Conservation (phyloP, 2,797 vertebrate genomes). For the Enteromius unitaeniatus region DNA sequence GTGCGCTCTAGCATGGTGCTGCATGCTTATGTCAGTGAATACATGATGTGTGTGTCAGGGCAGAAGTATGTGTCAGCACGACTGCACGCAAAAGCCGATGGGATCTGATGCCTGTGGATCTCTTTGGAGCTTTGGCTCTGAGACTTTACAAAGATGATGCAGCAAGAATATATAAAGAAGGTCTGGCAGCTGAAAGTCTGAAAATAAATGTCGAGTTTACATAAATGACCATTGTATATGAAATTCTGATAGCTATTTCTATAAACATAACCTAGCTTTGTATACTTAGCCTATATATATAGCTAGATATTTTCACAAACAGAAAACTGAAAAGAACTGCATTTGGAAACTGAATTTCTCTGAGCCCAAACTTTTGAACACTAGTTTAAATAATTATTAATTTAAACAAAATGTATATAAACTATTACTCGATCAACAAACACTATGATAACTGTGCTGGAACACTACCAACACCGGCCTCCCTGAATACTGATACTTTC, state of each 20-base stretch:
- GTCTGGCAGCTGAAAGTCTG: not conserved
- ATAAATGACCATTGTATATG: not conserved
- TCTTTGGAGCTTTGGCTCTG: conserved; percentile 18
- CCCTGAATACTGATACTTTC: not conserved
- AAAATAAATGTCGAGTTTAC: not conserved
- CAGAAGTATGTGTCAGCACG: conserved; percentile 27
- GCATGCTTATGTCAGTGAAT: conserved; percentile 39
- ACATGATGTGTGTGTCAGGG: conserved; percentile 2
- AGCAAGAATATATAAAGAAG: conserved; percentile 4
- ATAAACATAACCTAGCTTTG: not conserved
- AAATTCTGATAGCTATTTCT: not conserved
- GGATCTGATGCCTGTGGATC: conserved; percentile 24
- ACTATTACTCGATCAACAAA: not conserved
- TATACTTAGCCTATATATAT: not conserved
- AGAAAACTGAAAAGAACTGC: too few relatives aligned
- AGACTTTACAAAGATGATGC: conserved; percentile 1
- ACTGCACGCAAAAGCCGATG: conserved; percentile 7
- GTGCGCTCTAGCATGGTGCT: conserved; percentile 13
- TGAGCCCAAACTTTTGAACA: not conserved
- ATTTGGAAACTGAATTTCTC: too few relatives aligned
- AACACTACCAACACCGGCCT: not conserved
- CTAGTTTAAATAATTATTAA: not conserved
- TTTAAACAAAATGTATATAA: not conserved
- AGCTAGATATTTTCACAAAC: too few relatives aligned
- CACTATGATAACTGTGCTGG: not conserved